Evolutionary conservation across 2,113 vertebrate species (phyloP).

Genomic region (Tringa solitaria): DNA sequence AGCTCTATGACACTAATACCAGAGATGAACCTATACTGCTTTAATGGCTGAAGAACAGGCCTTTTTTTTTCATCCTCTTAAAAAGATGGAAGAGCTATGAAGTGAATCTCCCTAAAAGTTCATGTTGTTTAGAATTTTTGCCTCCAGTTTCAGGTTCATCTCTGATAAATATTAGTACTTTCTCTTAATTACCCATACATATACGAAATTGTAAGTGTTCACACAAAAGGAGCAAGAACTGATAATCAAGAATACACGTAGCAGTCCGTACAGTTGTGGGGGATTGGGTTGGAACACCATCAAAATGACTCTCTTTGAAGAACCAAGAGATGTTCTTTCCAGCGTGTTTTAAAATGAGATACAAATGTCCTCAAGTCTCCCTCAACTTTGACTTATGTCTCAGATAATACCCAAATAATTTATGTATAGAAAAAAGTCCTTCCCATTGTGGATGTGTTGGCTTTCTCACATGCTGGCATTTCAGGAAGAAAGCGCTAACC

Average conservation of each 20-base stretch:
- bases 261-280: neutral
- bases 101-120: neutral
- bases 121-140: neutral
- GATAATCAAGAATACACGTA: neutral
- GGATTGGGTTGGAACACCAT: neutral
- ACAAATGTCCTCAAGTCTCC: neutral
- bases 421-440: neutral
- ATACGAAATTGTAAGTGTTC: slow-evolving; percentile 32
- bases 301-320: neutral
- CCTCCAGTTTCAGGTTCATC: neutral
- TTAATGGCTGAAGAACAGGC: neutral
- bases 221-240: slow-evolving; percentile 26
- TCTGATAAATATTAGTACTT: neutral
- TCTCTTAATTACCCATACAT: slow-evolving; percentile 28
- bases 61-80: neutral
- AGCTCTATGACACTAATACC: slow-evolving; percentile 26
- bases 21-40: neutral
- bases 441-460: neutral
- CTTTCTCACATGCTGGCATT: neutral
- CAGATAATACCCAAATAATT: neutral
- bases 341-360: neutral
- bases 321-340: neutral
- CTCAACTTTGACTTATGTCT: neutral
- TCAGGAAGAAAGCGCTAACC: neutral
- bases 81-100: neutral